These are phyloP conservation scores for Eufriesea mexicana DNA, from an alignment of 1,140 invertebrate species.

Conservation along the genomic window DNA sequence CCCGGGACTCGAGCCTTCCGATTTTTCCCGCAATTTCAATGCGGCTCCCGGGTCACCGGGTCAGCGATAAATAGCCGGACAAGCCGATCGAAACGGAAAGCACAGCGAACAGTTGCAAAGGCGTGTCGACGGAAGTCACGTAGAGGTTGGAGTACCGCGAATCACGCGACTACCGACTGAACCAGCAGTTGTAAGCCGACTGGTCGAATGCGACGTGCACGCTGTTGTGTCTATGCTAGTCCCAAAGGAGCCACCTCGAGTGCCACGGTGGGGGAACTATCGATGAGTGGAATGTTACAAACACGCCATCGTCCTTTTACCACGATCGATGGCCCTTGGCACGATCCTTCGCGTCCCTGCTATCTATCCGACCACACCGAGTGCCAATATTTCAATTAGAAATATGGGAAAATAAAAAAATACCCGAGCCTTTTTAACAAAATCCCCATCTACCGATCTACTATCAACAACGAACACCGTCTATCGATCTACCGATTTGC, in stretches of 20 bases:
- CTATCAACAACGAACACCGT: no score
- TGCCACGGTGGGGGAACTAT: neutral
- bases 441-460: no score
- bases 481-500: no score
- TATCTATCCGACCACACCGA: no score
- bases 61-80: no score
- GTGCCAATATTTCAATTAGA: no score
- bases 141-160: neutral
- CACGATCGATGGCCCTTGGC: no score
- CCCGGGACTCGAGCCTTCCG: neutral
- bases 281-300: neutral
- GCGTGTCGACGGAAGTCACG: neutral
- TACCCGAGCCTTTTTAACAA: no score
- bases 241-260: neutral
- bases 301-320: neutral
- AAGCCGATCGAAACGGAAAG: neutral
- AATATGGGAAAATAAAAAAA: no score
- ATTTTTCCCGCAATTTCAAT: neutral
- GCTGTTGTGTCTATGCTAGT: conserved; percentile 9
- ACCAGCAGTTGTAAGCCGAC: conserved; percentile 38
- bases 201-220: conserved; percentile 43
- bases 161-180: conserved; percentile 14
- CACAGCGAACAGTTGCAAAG: neutral
- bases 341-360: no score
- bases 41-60: no score